Evolutionary conservation across 2,888 invertebrate genomes (phyloP).

Genomic region (Phytoseiulus persimilis): DNA sequence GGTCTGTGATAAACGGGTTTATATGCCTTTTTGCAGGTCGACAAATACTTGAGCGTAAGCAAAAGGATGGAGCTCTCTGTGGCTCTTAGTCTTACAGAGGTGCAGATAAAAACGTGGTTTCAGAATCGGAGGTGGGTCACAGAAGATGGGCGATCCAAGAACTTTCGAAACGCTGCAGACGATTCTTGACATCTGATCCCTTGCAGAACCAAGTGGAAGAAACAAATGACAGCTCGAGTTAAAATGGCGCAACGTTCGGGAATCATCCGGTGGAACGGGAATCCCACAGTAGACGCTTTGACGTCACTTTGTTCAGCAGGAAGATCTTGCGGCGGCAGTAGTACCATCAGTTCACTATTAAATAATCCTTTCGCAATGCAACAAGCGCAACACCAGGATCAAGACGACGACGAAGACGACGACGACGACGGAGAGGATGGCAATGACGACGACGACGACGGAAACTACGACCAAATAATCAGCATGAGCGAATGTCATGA

Average conservation of each 20-base stretch:
- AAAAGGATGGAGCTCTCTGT: constrained; percentile 88
- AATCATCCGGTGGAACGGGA: constrained; percentile 52
- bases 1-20: neutral
- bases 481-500: too few species aligned
- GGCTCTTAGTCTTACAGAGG: constrained; percentile 76
- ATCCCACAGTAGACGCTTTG: too few species aligned
- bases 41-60: constrained; percentile 90
- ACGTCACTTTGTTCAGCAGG: neutral
- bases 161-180: too few species aligned
- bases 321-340: neutral
- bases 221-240: constrained; percentile 78
- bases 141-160: neutral
- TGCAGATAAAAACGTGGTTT: constrained; percentile 95
- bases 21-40: constrained; percentile 56
- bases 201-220: constrained; percentile 85
- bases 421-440: neutral
- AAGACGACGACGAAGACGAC: neutral
- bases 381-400: neutral
- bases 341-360: too few species aligned
- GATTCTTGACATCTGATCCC: neutral
- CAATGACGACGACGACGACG: neutral
- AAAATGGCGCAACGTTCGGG: constrained; percentile 82
- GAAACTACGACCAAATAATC: neutral
- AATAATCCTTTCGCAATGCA: neutral
- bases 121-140: constrained; percentile 63